Evolutionary conservation across 2,888 invertebrate genomes (phyloP).

Genomic region (Achlya flavicornis): DNA sequence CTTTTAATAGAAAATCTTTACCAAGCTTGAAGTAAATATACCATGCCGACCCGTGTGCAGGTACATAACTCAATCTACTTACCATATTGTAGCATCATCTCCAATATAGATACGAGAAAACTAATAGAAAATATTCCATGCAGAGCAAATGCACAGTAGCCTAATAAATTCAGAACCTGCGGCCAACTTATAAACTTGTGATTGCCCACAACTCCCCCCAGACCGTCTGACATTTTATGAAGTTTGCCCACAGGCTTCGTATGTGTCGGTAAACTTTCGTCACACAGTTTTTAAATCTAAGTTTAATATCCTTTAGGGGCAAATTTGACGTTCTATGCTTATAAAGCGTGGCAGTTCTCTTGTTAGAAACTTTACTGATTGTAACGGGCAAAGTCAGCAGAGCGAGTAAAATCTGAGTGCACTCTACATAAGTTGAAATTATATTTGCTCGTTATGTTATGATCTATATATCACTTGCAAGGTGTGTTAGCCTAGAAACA

Average conservation of each 20-base stretch:
- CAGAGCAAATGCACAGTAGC: background rate
- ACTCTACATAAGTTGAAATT: background rate
- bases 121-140: background rate
- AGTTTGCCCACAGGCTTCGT: background rate
- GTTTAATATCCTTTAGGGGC: background rate
- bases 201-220: background rate
- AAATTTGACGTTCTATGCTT: background rate
- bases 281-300: slow-evolving; percentile 6
- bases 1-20: too few species aligned
- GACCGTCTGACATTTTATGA: background rate
- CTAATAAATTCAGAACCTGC: background rate
- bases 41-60: background rate
- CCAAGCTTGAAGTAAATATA: too few species aligned
- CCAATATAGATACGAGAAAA: too few species aligned
- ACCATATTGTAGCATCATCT: too few species aligned
- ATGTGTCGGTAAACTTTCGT: background rate
- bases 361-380: slow-evolving; percentile 2
- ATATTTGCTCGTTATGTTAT: background rate
- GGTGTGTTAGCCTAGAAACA: background rate
- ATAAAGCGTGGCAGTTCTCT: background rate
- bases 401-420: slow-evolving; percentile 4
- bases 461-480: background rate
- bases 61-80: too few species aligned
- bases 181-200: background rate
- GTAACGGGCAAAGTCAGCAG: background rate